Evolutionary conservation across 2,113 vertebrate genomes (phyloP).

Genomic region (Micronycteris hirsuta): DNA sequence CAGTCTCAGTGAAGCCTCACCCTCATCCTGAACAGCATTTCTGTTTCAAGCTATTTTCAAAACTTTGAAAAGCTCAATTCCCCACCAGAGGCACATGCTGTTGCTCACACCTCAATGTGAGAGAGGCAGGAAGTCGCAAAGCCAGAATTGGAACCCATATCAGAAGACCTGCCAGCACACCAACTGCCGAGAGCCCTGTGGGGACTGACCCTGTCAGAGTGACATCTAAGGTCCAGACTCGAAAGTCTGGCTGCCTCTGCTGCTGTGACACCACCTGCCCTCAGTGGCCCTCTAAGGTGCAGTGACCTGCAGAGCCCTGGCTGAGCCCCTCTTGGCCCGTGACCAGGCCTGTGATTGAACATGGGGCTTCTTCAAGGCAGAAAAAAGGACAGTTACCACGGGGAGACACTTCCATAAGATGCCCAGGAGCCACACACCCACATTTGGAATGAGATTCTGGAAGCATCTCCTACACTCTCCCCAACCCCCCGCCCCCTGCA

Average conservation of each 20-base stretch:
- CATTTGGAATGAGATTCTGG: not conserved
- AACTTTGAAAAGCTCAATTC: not conserved
- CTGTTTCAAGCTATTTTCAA: not conserved
- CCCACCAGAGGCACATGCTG: rapidly evolving
- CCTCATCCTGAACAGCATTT: not conserved
- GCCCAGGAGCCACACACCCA: not conserved
- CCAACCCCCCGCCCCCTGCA: too few relatives aligned
- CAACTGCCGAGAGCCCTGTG: not conserved
- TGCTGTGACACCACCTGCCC: rapidly evolving
- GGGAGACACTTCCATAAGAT: not conserved
- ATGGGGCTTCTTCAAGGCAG: not conserved
- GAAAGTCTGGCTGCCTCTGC: not conserved
- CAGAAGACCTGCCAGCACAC: not conserved
- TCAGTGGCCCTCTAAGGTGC: not conserved
- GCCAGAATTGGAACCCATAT: not conserved
- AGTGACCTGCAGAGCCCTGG: not conserved
- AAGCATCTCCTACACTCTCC: not conserved
- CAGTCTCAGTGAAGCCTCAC: not conserved
- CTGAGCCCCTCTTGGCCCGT: not conserved
- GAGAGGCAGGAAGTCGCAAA: not conserved
- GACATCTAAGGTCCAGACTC: not conserved
- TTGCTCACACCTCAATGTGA: not conserved
- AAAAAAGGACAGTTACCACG: not conserved
- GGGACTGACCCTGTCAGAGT: not conserved
- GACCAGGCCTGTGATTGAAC: not conserved